Evolutionary conservation across 2,113 vertebrate species (phyloP).

Genomic region (Antigone vipio): DNA sequence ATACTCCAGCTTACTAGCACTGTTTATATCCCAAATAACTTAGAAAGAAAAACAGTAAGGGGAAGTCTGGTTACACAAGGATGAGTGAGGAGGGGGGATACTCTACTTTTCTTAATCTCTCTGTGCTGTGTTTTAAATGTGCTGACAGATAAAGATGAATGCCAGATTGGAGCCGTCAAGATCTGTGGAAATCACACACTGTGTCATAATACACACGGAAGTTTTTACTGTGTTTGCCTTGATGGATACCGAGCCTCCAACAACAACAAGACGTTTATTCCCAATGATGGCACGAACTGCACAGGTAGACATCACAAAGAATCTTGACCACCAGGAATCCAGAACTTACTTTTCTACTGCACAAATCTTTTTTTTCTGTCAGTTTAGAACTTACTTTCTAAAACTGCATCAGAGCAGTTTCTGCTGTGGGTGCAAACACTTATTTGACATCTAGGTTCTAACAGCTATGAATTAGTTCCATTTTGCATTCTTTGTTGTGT

Average conservation of each 20-base stretch:
- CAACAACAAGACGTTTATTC: conserved; percentile 86
- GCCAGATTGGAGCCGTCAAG: conserved; percentile 80
- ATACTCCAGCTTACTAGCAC: neutral
- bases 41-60: neutral
- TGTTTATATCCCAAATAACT: neutral
- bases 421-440: neutral
- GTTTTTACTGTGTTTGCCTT: conserved; percentile 90
- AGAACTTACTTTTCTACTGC: neutral
- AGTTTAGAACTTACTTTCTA: neutral
- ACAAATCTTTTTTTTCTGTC: neutral
- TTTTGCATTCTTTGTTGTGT: neutral
- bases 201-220: conserved; percentile 91
- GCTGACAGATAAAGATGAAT: conserved; percentile 91
- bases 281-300: conserved; percentile 93
- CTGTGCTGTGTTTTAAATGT: conserved; percentile 15
- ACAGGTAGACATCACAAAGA: conserved; percentile 71
- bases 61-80: neutral
- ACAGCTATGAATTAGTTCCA: neutral
- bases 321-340: neutral
- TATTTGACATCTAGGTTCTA: neutral
- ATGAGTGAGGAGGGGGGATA: neutral
- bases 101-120: neutral
- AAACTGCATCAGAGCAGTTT: neutral
- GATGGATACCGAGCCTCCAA: conserved; percentile 88
- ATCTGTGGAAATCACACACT: conserved; percentile 89